Evolutionary conservation across 2,797 vertebrate species (phyloP).

Genomic region (Crocidura indochinensis): DNA sequence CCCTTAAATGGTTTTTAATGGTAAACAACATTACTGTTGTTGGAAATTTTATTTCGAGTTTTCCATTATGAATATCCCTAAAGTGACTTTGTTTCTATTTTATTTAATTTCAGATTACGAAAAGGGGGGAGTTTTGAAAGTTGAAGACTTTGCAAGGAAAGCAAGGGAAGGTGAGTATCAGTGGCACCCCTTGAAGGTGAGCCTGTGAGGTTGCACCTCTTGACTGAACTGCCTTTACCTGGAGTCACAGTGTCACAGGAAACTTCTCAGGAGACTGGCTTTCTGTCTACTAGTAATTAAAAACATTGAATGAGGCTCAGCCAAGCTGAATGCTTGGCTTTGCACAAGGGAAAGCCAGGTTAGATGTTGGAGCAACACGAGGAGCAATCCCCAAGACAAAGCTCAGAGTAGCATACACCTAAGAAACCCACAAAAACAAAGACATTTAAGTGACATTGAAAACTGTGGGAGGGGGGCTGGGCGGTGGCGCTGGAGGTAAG

Average conservation of each 20-base stretch:
- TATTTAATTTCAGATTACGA: slow-evolving; percentile 93
- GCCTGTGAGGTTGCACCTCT: not conserved
- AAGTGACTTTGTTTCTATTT: slow-evolving; percentile 29
- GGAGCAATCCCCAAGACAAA: too few species aligned
- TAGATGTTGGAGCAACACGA: too few species aligned
- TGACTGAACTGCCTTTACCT: not conserved
- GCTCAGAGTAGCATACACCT: too few species aligned
- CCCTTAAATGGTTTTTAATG: too few species aligned
- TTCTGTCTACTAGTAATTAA: slow-evolving; percentile 11
- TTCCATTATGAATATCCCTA: slow-evolving; percentile 59
- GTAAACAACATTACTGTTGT: too few species aligned
- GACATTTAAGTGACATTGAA: not conserved
- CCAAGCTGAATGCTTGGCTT: too few species aligned
- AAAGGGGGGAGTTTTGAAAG: slow-evolving; percentile 95
- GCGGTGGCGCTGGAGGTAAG: too few species aligned
- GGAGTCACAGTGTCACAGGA: not conserved
- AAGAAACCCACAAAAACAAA: too few species aligned
- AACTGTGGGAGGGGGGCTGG: not conserved
- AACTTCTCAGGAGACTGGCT: not conserved
- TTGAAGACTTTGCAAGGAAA: slow-evolving; percentile 97
- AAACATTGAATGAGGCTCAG: not conserved
- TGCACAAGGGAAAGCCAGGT: too few species aligned
- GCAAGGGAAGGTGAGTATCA: slow-evolving; percentile 96
- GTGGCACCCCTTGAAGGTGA: slow-evolving; percentile 6
- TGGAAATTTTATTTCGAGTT: slow-evolving; percentile 54